Percentiles rank a stretch among this genome's conserved stretches.
Evolutionary conservation across 2,113 vertebrate genomes (phyloP).

Genomic region (Macrotus californicus): DNA sequence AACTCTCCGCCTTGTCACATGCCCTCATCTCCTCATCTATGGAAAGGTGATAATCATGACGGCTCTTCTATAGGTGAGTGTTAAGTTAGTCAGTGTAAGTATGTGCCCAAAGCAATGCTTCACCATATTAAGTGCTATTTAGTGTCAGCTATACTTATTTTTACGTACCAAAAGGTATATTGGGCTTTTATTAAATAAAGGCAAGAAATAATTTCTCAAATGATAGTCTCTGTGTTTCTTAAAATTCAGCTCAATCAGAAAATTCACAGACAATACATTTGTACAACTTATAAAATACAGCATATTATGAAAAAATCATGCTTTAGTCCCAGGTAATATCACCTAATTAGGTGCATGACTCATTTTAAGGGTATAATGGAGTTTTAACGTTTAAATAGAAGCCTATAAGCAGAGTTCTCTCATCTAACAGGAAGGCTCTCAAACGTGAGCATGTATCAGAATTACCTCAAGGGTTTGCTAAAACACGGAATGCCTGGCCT

Average conservation of each 20-base stretch:
- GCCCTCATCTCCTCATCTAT: background rate
- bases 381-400: background rate
- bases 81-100: background rate
- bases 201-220: background rate
- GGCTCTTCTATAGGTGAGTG: background rate
- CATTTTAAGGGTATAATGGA: background rate
- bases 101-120: background rate
- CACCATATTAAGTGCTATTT: background rate
- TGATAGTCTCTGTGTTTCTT: background rate
- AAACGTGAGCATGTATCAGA: background rate
- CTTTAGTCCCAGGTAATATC: background rate
- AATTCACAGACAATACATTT: background rate
- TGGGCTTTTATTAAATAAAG: background rate
- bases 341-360: background rate
- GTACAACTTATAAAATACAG: background rate
- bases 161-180: background rate
- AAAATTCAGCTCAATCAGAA: background rate
- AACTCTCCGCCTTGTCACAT: background rate
- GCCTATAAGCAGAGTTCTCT: background rate
- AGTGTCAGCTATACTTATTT: background rate
- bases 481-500: background rate
- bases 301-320: background rate
- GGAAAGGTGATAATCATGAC: background rate
- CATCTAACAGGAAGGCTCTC: background rate
- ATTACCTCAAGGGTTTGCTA: background rate